Conservation (phyloP, 2,113 vertebrate genomes). For the human region GRCh38 chr13:69539001-69539500, state of each 20-base stretch:
- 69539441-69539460: not conserved
- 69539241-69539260: not conserved
- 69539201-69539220: not conserved
- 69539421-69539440: not conserved
- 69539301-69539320: not conserved
- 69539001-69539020: not conserved
- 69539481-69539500: not conserved
- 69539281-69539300: not conserved
- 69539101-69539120: not conserved
- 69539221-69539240: not conserved
- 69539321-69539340: not conserved
- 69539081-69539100: not conserved
- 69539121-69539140: not conserved
- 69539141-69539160: not conserved
- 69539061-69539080: not conserved
- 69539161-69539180: not conserved
- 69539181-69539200: not conserved
- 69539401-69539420: not conserved
- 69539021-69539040: not conserved
- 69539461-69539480: not conserved
- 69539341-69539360: not conserved
- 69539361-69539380: not conserved
- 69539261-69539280: not conserved
- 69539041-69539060: not conserved
- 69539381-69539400: not conserved